Percentiles rank a stretch among this genome's conserved stretches.
These are phyloP conservation scores for Lipophrys pholis DNA, from an alignment of 2,113 vertebrate genomes.

Conservation along the genomic window DNA sequence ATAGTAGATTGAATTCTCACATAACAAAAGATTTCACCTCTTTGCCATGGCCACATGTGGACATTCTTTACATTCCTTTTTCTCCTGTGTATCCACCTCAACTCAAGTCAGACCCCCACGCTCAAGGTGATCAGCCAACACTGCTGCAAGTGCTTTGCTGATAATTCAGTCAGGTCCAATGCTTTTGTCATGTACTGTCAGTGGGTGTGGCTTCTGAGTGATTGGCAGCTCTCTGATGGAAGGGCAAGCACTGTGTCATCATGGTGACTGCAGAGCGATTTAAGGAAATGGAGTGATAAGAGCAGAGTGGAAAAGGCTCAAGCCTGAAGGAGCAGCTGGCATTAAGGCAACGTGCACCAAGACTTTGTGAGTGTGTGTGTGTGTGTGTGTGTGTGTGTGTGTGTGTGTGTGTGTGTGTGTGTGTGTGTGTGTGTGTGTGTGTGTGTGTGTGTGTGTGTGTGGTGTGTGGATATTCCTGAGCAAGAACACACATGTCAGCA, in stretches of 20 bases:
- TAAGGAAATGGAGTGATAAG: constrained; percentile 79
- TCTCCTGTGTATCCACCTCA: background rate
- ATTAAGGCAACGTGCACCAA: constrained; percentile 70
- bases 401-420: constrained; percentile 30
- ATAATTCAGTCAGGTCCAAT: constrained; percentile 42
- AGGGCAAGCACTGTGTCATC: constrained; percentile 75
- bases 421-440: constrained; percentile 32
- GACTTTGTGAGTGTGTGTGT: constrained; percentile 42
- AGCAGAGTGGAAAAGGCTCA: constrained; percentile 71
- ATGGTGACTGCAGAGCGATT: constrained; percentile 66
- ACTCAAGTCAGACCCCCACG: background rate
- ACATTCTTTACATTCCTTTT: background rate
- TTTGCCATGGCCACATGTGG: background rate
- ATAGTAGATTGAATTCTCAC: background rate
- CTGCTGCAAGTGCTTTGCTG: constrained; percentile 30
- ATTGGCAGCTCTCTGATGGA: constrained; percentile 69
- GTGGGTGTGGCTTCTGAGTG: constrained; percentile 47
- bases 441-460: constrained; percentile 25
- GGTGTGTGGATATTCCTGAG: constrained; percentile 38
- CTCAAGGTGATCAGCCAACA: constrained; percentile 3
- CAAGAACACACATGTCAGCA: constrained; percentile 22
- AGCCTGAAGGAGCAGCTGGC: constrained; percentile 75
- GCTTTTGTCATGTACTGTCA: constrained; percentile 36
- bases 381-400: constrained; percentile 16
- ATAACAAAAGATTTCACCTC: background rate